A percentile compares a stretch with the other conserved stretches of the same genome.
These are phyloP conservation scores for Fopius arisanus DNA, from an alignment of 1,140 invertebrate genomes.

Conservation along the genomic window DNA sequence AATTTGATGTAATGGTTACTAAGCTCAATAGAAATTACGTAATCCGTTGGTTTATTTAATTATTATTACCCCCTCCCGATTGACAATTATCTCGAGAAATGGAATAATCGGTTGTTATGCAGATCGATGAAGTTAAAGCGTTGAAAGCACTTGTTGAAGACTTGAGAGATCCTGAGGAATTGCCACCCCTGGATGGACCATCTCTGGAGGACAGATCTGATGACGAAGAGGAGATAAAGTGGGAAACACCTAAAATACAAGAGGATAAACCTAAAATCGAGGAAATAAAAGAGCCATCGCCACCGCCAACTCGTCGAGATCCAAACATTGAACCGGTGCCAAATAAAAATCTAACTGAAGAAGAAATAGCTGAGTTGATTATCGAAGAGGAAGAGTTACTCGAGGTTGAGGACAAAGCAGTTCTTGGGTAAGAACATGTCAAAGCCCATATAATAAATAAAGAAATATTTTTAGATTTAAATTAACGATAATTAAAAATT, in stretches of 20 bases:
- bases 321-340: conserved; percentile 53
- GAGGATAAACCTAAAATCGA: conserved; percentile 35
- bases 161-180: not conserved
- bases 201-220: not conserved
- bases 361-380: conserved; percentile 73
- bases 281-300: conserved; percentile 13
- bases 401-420: conserved; percentile 69
- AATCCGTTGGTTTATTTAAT: no score
- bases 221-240: not conserved
- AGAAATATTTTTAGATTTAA: no score
- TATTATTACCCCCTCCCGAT: not conserved
- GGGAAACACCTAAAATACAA: conserved; percentile 34
- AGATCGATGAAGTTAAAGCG: conserved; percentile 5
- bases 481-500: no score
- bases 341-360: conserved; percentile 67
- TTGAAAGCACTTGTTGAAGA: not conserved
- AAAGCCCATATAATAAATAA: no score
- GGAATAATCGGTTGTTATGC: not conserved
- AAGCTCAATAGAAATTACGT: no score
- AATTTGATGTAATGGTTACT: no score
- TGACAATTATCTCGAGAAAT: not conserved
- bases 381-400: conserved; percentile 74
- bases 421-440: conserved; percentile 69
- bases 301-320: conserved; percentile 24
- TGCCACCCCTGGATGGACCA: not conserved